Base-by-base conservation (phyloP, 1,140 invertebrate species). In the Drusus annulatus region DNA sequence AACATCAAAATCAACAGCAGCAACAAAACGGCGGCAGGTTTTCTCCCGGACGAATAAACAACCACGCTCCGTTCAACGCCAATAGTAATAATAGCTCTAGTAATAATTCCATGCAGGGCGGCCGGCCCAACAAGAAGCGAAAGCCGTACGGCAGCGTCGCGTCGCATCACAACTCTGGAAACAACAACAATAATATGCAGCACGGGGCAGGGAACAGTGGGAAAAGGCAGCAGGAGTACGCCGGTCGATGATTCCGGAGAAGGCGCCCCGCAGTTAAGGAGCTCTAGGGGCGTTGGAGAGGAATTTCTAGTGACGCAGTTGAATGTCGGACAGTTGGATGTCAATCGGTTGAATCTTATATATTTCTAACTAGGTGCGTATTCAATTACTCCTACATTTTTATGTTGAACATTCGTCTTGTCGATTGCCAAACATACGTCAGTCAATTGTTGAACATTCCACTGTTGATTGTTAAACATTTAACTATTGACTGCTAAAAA, bases 91-190 rank as follows among this genome's bases (percentile, higher is more conserved):
- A 19, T 17, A 52, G 74, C 8, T 50, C 36, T 28, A 74, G 10
- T 6, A 76, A 45, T 25, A 45, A 45, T 45, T 76, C 74, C 23
- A 76, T 31, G 25, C 17, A 17, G 15, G 62, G 52, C 73, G 76
- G 71, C 10, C 80, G 79, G 62, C 78, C 78, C n/a, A 82, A 82
- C 75, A 83, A 83, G 36, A 83, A 83, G 73, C 75, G 81, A 23
- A 83, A 83, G 31, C 79, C 81, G 10, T 83, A 76, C 36, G 52
- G 56, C 13, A 69, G 71, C 51, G 62, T 58, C 13, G 52, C 60
- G 19, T 50, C 58, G 5, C 50, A 62, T 75, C 56, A 60, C 28
- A 50, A 13, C 45, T 56, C 15, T 54, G 60, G n/a, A 25, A 73
- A 73, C 17, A 10, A 54, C 1, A 78, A 81, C 23, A 78, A 45